A percentile compares a stretch with the other conserved stretches of the same genome.
Evolutionary conservation across 1,140 invertebrate species (phyloP).

Genomic region (Drosophila guanche): DNA sequence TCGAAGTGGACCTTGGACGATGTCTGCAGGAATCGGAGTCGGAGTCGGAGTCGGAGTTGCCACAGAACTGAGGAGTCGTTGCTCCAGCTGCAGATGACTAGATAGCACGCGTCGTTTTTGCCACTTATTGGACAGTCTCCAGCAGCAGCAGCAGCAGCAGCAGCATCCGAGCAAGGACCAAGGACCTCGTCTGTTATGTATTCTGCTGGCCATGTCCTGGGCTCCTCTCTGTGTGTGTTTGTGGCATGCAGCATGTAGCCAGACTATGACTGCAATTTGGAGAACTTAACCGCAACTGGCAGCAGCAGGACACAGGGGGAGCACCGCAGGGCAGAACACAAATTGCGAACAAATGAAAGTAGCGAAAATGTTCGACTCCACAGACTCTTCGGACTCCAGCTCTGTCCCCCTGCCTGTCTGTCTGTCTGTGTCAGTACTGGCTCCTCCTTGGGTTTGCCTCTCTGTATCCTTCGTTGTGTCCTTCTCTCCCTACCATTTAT

Average conservation of each 20-base stretch:
- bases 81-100: slow-evolving; percentile 53
- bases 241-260: slow-evolving; percentile 40
- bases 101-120: slow-evolving; percentile 73
- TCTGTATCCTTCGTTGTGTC: not conserved
- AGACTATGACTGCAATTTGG: slow-evolving; percentile 79
- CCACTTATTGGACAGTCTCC: slow-evolving; percentile 73
- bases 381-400: too few relatives aligned
- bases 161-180: not conserved
- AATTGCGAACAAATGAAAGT: slow-evolving; percentile 80
- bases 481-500: not conserved
- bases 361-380: slow-evolving; percentile 66
- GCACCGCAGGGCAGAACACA: slow-evolving; percentile 74
- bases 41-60: slow-evolving; percentile 1
- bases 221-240: slow-evolving; percentile 29
- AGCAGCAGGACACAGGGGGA: slow-evolving; percentile 15
- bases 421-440: too few relatives aligned
- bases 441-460: too few relatives aligned
- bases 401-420: too few relatives aligned
- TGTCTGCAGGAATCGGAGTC: slow-evolving; percentile 19
- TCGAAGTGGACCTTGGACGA: slow-evolving; percentile 67
- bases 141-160: slow-evolving; percentile 11
- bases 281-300: slow-evolving; percentile 76
- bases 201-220: too few relatives aligned
- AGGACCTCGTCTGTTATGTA: too few relatives aligned
- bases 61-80: slow-evolving; percentile 10